Evolutionary conservation across 1,140 invertebrate species (phyloP).

Genomic region (Rhysida immarginata): DNA sequence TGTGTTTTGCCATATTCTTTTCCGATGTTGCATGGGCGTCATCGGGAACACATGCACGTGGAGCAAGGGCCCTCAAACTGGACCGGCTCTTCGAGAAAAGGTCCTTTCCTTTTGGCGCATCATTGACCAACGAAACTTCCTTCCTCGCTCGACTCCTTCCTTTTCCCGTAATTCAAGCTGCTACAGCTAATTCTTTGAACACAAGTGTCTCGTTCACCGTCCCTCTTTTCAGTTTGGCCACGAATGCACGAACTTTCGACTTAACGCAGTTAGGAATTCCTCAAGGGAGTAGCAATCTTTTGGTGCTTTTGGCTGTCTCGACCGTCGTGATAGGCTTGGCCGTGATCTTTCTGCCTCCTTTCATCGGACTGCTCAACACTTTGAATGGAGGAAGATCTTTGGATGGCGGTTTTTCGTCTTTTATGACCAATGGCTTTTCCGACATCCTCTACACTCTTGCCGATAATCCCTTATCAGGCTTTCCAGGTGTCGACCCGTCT

Average conservation of each 20-base stretch:
- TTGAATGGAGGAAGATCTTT: background rate
- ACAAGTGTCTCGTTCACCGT: conserved; percentile 9
- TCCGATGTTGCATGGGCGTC: no score
- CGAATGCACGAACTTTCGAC: background rate
- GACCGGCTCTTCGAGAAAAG: no score
- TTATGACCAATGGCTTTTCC: background rate
- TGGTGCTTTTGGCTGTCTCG: conserved; percentile 1
- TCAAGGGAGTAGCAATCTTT: background rate
- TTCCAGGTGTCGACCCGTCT: conserved; percentile 22
- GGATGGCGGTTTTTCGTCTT: background rate
- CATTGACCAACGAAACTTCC: no score
- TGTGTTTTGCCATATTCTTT: no score
- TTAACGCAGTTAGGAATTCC: background rate
- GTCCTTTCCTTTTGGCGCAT: no score
- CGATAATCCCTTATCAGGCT: conserved; percentile 4
- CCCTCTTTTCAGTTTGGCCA: conserved; percentile 8
- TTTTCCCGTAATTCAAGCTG: conserved; percentile 3
- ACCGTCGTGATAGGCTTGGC: conserved; percentile 4
- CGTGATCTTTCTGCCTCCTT: conserved; percentile 1
- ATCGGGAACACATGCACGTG: no score
- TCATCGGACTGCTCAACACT: background rate
- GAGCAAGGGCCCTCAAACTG: no score
- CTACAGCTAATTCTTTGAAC: conserved; percentile 5
- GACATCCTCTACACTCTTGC: conserved; percentile 5
- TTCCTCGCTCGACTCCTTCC: no score